phyloP scores from a whole-genome alignment of 1,140 invertebrate genomes.

The Heliconius eleuchia region DNA sequence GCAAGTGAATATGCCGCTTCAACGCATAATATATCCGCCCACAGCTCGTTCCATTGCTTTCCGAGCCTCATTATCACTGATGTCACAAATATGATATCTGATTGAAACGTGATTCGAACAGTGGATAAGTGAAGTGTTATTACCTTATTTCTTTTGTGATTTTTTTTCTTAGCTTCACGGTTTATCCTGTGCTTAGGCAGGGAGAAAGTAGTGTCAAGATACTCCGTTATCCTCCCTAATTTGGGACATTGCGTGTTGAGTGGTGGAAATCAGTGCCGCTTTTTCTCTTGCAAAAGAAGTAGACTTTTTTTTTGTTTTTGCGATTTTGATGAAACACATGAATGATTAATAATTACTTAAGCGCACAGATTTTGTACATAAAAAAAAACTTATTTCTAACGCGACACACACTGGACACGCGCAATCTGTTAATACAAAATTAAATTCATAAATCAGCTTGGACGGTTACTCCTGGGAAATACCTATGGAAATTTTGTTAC shows the following conservation, averaged over 20 bases:
- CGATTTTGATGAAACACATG: no score
- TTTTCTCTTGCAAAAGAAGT: no score
- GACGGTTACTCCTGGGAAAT: background rate
- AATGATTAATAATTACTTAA: no score
- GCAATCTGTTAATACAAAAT: background rate
- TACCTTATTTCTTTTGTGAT: background rate
- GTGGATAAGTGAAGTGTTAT: background rate
- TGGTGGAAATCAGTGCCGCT: no score
- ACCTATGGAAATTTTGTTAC: slow-evolving; percentile 11
- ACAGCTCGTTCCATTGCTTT: slow-evolving; percentile 15
- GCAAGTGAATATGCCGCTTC: slow-evolving; percentile 9
- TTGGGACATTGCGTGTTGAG: background rate
- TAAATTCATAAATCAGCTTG: slow-evolving; percentile 4
- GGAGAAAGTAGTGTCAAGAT: background rate
- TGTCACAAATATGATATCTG: slow-evolving; percentile 20
- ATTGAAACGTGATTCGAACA: slow-evolving; percentile 17
- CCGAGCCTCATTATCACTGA: slow-evolving; percentile 14
- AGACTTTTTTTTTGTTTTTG: no score
- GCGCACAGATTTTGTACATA: no score
- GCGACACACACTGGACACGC: background rate
- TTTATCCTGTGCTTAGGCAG: background rate
- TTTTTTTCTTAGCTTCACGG: background rate
- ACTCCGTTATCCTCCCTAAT: background rate
- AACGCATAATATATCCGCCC: slow-evolving; percentile 11
- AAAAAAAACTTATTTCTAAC: no score